These are phyloP conservation scores for Halcyon malimbica DNA, from an alignment of 2,113 vertebrate species.

Conservation along the genomic window DNA sequence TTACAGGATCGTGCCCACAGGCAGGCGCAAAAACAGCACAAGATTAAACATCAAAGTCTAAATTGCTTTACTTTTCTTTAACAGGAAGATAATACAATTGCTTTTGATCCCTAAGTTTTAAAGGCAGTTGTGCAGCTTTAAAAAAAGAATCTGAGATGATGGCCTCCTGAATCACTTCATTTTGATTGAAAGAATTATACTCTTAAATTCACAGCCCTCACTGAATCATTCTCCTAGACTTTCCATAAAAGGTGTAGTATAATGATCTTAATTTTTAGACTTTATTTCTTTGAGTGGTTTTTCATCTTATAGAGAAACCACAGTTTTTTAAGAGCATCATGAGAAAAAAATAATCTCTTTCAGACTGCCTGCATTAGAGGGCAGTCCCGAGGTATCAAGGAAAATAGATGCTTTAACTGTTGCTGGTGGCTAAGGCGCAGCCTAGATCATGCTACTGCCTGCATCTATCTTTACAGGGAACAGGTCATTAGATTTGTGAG, in stretches of 20 bases:
- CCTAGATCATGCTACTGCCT: not conserved
- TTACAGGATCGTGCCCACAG: not conserved
- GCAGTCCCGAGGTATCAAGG: not conserved
- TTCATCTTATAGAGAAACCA: not conserved
- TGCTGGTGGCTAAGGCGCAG: not conserved
- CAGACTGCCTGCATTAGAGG: not conserved
- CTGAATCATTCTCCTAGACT: not conserved
- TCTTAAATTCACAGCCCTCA: not conserved
- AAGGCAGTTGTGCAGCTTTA: not conserved
- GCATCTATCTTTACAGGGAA: not conserved
- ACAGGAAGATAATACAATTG: not conserved
- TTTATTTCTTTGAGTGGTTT: not conserved
- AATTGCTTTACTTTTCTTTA: not conserved
- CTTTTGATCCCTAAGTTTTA: conserved; percentile 30
- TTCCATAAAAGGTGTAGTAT: not conserved
- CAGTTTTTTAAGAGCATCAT: not conserved
- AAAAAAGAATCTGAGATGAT: not conserved
- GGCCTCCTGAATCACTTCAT: not conserved
- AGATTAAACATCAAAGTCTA: not conserved
- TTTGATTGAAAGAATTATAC: not conserved
- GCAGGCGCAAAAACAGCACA: not conserved
- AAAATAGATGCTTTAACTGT: not conserved
- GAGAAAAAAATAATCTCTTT: not conserved
- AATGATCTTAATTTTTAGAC: conserved; percentile 5
- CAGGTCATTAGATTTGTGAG: not conserved